These are phyloP conservation scores for Myotis brandtii DNA, from an alignment of 2,113 vertebrate genomes.

Conservation along the genomic window DNA sequence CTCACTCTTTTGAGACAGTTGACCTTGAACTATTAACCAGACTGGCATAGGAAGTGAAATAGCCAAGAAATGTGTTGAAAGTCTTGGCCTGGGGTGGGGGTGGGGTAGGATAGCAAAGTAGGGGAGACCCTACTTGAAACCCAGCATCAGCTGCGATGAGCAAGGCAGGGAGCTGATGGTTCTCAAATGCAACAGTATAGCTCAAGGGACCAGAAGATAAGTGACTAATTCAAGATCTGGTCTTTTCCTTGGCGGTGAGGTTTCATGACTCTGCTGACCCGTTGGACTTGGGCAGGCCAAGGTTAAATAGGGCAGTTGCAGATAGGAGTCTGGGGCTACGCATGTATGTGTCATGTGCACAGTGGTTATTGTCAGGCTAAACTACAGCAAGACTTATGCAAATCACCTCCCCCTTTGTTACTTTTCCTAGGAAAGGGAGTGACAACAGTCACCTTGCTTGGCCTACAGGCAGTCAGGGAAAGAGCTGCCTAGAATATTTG, in stretches of 20 bases:
- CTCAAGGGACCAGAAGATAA: not conserved
- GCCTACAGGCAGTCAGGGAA: not conserved
- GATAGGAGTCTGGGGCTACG: not conserved
- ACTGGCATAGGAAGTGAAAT: not conserved
- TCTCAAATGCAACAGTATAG: not conserved
- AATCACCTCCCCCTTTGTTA: not conserved
- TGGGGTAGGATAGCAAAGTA: not conserved
- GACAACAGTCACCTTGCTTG: not conserved
- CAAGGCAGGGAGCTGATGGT: not conserved
- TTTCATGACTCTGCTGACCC: not conserved
- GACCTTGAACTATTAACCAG: not conserved
- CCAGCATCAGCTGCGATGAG: not conserved
- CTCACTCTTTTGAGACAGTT: not conserved
- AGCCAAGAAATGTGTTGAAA: not conserved
- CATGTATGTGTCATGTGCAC: fast-evolving
- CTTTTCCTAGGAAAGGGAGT: not conserved
- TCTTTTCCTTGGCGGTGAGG: not conserved
- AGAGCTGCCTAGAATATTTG: not conserved
- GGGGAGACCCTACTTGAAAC: not conserved
- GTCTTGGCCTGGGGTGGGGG: not conserved
- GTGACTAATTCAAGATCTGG: not conserved
- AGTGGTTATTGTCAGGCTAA: not conserved
- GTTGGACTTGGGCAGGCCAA: not conserved
- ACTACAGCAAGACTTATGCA: not conserved
- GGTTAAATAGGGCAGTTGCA: not conserved